phyloP scores from a whole-genome alignment of 2,797 vertebrate genomes.

The Fratercula arctica region DNA sequence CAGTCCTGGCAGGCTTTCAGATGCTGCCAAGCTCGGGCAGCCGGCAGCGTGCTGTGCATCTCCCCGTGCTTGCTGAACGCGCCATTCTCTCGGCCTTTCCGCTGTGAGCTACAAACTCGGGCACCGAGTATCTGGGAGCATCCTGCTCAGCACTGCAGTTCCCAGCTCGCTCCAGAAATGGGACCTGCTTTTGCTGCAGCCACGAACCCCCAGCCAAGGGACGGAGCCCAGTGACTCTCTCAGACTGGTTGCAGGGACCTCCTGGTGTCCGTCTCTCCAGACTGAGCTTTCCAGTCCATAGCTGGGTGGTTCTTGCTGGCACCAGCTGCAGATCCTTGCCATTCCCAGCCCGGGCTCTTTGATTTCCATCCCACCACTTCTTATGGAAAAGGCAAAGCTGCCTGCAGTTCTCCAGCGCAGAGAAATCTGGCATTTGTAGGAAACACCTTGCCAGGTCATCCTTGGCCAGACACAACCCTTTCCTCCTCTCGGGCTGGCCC shows the following conservation, averaged over 20 bases:
- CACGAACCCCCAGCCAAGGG: accelerated
- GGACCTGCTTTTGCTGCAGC: background rate
- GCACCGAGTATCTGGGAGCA: background rate
- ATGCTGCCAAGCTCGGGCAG: background rate
- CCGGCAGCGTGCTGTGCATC: background rate
- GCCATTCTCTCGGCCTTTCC: background rate
- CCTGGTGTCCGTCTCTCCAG: background rate
- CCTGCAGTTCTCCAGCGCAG: background rate
- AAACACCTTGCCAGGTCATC: background rate
- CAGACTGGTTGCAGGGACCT: background rate
- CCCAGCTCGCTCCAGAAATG: background rate
- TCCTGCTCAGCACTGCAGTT: background rate
- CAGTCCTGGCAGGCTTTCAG: background rate
- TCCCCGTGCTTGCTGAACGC: background rate
- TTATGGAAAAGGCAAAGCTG: background rate
- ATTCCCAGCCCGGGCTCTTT: background rate
- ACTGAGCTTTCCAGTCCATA: background rate
- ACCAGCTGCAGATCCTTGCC: background rate
- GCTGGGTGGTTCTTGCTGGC: background rate
- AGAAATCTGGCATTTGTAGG: background rate
- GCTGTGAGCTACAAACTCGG: background rate
- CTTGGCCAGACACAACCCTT: background rate
- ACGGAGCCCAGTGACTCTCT: background rate
- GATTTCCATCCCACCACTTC: background rate
- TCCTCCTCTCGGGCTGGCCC: background rate